Conservation (phyloP, 1,140 invertebrate genomes). For the Drosophila mayri region DNA sequence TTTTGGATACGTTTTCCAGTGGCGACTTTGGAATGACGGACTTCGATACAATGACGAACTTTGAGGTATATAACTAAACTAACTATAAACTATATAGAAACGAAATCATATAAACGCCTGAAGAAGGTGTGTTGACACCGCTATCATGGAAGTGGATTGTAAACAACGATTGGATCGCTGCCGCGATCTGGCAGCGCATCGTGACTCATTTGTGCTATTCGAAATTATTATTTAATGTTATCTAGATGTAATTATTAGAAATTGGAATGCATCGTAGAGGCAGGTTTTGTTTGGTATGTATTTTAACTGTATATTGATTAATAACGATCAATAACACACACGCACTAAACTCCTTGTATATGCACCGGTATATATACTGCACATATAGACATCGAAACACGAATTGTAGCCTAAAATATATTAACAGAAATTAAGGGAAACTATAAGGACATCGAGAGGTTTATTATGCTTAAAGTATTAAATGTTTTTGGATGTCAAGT, state of each 20-base stretch:
- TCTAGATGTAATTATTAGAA: constrained; percentile 55
- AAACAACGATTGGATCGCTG: constrained; percentile 32
- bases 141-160: constrained; percentile 52
- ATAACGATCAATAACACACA: background rate
- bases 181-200: constrained; percentile 16
- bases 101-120: constrained; percentile 48
- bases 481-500: constrained; percentile 50
- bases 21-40: constrained; percentile 76
- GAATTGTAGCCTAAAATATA: constrained; percentile 5
- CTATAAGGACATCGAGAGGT: constrained; percentile 1
- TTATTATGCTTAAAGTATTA: constrained; percentile 41
- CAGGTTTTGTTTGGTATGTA: constrained; percentile 78
- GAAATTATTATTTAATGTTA: constrained; percentile 44
- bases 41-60: constrained; percentile 75
- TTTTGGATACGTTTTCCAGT: constrained; percentile 52
- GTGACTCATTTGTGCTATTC: constrained; percentile 45
- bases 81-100: constrained; percentile 49
- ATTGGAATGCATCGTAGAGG: constrained; percentile 65
- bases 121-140: constrained; percentile 44
- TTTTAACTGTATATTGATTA: constrained; percentile 27
- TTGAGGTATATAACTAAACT: constrained; percentile 68
- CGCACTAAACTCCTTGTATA: background rate
- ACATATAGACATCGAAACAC: constrained; percentile 11
- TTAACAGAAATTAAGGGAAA: background rate
- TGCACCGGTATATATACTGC: background rate